These are phyloP conservation scores for Phrynocephalus vlangalii DNA, from an alignment of 2,797 vertebrate genomes.

Conservation along the genomic window DNA sequence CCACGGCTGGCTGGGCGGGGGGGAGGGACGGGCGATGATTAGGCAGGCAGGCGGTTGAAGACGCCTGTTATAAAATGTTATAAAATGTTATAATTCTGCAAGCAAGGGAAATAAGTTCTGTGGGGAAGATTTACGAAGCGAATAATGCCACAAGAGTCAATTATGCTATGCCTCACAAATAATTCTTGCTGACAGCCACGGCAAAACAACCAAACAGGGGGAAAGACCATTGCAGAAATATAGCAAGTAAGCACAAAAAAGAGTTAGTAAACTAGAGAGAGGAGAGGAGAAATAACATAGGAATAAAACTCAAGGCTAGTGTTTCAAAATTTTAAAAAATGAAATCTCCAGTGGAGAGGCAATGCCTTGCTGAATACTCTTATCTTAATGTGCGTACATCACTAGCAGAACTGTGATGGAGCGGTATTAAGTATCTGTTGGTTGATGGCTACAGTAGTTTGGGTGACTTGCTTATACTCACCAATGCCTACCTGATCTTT, in stretches of 20 bases:
- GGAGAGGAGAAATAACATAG: too few species aligned
- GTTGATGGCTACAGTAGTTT: too few species aligned
- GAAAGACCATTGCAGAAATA: not conserved
- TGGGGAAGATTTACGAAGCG: not conserved
- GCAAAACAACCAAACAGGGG: not conserved
- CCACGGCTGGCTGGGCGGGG: too few species aligned
- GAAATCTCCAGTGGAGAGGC: not conserved
- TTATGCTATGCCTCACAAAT: not conserved
- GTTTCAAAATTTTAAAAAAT: not conserved
- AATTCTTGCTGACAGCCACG: slow-evolving; percentile 14
- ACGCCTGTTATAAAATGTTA: too few species aligned
- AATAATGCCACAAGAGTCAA: not conserved
- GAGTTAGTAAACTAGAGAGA: not conserved
- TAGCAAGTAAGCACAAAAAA: not conserved
- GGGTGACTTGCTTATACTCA: not conserved
- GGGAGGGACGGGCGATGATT: too few species aligned
- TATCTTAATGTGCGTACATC: not conserved
- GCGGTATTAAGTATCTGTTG: not conserved
- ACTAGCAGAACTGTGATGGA: not conserved
- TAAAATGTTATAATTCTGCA: not conserved
- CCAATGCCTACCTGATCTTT: not conserved
- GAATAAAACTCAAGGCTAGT: not conserved
- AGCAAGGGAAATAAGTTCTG: slow-evolving; percentile 7
- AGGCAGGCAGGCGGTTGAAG: too few species aligned
- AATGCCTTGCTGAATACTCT: not conserved